Evolutionary conservation across 1,140 invertebrate genomes (phyloP).

Genomic region (Mizuhopecten yessoensis): DNA sequence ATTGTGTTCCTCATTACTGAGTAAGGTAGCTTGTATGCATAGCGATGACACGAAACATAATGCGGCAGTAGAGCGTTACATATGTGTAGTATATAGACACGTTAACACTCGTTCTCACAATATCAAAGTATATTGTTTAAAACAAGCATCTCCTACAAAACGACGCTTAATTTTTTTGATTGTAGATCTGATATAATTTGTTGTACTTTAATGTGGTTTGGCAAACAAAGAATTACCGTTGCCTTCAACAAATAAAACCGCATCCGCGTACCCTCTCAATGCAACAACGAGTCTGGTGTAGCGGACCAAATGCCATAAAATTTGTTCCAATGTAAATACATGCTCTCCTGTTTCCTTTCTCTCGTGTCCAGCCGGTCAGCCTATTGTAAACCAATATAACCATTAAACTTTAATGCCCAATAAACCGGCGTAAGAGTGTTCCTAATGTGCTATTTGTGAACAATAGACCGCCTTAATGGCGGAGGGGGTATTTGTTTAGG

Average conservation of each 20-base stretch:
- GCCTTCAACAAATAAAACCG: neutral
- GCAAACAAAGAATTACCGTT: neutral
- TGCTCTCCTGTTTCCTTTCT: neutral
- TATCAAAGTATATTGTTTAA: too few relatives aligned
- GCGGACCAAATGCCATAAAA: neutral
- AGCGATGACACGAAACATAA: too few relatives aligned
- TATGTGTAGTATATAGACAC: too few relatives aligned
- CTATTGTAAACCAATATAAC: neutral
- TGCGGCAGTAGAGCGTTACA: too few relatives aligned
- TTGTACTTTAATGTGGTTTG: neutral
- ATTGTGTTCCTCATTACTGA: too few relatives aligned
- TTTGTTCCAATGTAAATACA: neutral
- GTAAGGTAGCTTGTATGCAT: too few relatives aligned
- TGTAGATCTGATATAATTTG: too few relatives aligned
- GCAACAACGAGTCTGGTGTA: neutral
- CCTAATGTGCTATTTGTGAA: conserved; percentile 18
- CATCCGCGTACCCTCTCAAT: neutral
- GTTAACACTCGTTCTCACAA: too few relatives aligned
- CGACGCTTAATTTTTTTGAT: too few relatives aligned
- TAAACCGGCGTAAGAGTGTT: neutral
- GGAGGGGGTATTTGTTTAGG: neutral
- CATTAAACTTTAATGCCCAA: conserved; percentile 19
- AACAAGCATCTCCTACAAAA: too few relatives aligned
- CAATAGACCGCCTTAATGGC: neutral
- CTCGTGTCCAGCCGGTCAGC: conserved; percentile 12